Base-by-base conservation (phyloP, 2,888 invertebrate species). In the Agonum fuliginosum region DNA sequence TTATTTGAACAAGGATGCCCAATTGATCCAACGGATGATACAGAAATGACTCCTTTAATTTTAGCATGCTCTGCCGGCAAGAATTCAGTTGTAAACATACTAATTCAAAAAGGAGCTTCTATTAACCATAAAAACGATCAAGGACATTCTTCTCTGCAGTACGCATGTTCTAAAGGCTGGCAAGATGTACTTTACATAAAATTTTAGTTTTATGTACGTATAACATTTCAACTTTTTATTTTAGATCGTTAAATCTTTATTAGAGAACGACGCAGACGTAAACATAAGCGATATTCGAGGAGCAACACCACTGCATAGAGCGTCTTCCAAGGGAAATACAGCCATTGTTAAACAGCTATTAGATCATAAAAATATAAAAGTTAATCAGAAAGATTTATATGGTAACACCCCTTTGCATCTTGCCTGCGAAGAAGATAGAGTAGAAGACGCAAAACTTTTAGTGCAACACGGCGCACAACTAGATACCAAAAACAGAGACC, bases 131-230 rank as follows among this genome's bases (percentile, higher is more conserved):
- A 91, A 82, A 94, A 93, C 72, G 87, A 85, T 78, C 91, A 93
- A 78, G 95, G 95, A 0, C 95, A 96, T 86, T 93, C 95, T 37
- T 89, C 95, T 5, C 86, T 97, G 69, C 95, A 95, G 83, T 96
- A 96, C 88, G 94, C 95, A 46, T 93, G 94, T 78, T 96, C 96
- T 0, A 96, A 96, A 87, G 93, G 94, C 78, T 93, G 93, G 89
- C 87, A 89, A 81, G 90, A 93, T 86, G 94, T 94, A 86, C 83
- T 82, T 74, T 79, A 10, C 72, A 12, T 62, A 17, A 27, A 70
- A 58, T 65, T n/a, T 24, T 48, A 24, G 34, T 72, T 46, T 30
- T 62, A 74, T 41, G 19, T 58, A 43, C 14, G 46, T 80, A 27
- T 19, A 51, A 14, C 12, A 37, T 19, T 6, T 65, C 19, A 51